These are phyloP conservation scores for Triplophysa bombifrons DNA, from an alignment of 2,797 vertebrate genomes.

Conservation along the genomic window DNA sequence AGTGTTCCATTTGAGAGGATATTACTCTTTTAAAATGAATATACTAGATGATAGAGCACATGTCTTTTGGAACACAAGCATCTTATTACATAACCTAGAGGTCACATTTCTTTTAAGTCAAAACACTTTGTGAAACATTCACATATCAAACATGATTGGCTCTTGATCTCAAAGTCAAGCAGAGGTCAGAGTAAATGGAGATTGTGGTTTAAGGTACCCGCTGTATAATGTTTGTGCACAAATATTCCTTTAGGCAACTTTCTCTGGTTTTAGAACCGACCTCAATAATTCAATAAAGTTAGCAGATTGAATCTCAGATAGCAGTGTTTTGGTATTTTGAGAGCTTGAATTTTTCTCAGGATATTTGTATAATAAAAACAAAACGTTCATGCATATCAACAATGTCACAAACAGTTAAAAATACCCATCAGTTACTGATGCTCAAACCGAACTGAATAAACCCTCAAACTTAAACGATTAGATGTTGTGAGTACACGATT, in stretches of 20 bases:
- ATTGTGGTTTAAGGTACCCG: constrained; percentile 16
- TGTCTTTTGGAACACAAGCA: too few relatives aligned
- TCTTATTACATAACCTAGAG: too few relatives aligned
- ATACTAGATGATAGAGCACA: too few relatives aligned
- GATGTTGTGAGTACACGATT: too few relatives aligned
- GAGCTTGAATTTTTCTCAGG: background rate
- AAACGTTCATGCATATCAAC: background rate
- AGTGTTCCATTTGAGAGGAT: too few relatives aligned
- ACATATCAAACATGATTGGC: background rate
- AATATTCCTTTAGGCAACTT: background rate
- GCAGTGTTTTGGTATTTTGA: background rate
- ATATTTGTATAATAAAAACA: constrained; percentile 36
- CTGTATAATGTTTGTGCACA: background rate
- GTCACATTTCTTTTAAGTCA: too few relatives aligned
- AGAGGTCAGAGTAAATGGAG: constrained; percentile 44
- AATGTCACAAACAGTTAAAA: background rate
- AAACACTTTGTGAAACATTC: too few relatives aligned
- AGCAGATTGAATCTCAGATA: background rate
- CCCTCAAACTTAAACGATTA: background rate
- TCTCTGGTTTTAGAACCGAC: background rate
- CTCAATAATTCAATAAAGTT: constrained; percentile 16
- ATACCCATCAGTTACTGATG: background rate
- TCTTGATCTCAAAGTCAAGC: constrained; percentile 25
- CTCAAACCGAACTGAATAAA: background rate
- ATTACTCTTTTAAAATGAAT: too few relatives aligned